These are phyloP conservation scores for Podocnemis expansa DNA, from an alignment of 2,113 vertebrate species.

Conservation along the genomic window DNA sequence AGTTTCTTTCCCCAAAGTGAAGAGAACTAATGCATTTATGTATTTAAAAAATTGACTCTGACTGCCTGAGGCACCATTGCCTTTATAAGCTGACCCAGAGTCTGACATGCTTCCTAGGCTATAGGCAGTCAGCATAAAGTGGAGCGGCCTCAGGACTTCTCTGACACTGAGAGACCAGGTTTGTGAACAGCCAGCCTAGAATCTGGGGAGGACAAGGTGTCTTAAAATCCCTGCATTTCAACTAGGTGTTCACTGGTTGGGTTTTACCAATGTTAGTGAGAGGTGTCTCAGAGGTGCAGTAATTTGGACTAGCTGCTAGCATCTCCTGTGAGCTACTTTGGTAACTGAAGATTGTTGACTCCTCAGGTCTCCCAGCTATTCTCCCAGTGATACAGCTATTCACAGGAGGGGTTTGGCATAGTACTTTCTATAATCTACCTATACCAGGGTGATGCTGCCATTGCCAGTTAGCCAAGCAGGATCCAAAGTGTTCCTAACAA, in stretches of 20 bases:
- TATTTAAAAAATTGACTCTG: background rate
- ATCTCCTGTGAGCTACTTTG: background rate
- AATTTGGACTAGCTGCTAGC: background rate
- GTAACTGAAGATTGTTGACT: too few species aligned
- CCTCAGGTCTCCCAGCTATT: background rate
- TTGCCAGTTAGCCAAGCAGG: too few species aligned
- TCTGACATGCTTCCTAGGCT: background rate
- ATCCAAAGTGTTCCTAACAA: background rate
- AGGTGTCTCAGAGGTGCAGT: background rate
- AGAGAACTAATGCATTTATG: background rate
- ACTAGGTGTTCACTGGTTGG: background rate
- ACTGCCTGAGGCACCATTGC: background rate
- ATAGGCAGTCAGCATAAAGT: background rate
- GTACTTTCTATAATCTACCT: background rate
- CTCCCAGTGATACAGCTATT: background rate
- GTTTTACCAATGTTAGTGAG: background rate
- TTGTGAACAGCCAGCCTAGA: background rate
- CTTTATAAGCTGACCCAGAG: background rate
- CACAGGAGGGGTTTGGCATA: background rate
- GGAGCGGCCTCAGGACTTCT: background rate
- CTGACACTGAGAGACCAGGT: background rate
- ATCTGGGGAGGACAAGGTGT: background rate
- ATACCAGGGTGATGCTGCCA: too few species aligned
- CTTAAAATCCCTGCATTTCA: background rate
- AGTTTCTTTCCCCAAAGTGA: background rate